Evolutionary conservation across 2,888 invertebrate species (phyloP).

Genomic region (Calliphora vomitoria): DNA sequence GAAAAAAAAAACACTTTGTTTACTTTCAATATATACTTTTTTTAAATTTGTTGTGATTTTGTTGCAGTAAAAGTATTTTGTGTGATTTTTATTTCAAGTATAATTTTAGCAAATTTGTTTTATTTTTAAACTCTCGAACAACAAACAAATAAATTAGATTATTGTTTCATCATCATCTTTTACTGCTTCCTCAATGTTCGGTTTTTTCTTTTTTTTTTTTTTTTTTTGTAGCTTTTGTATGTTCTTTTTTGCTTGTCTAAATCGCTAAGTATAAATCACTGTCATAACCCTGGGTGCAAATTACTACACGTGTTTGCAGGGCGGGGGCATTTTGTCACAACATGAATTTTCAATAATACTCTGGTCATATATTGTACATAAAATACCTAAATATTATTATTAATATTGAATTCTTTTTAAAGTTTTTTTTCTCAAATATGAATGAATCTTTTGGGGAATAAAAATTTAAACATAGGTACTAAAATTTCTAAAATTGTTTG

Average conservation of each 20-base stretch:
- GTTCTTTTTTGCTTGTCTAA: background rate
- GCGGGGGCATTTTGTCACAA: background rate
- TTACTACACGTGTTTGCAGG: slow-evolving; percentile 17
- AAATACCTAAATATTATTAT: background rate
- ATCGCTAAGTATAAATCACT: slow-evolving; percentile 23
- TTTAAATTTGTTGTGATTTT: background rate
- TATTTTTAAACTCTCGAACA: background rate
- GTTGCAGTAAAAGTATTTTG: background rate
- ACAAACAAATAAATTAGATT: slow-evolving; percentile 30
- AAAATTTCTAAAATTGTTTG: background rate
- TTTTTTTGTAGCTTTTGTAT: no score
- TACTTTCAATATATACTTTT: slow-evolving; percentile 1
- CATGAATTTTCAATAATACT: background rate
- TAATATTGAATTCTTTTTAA: background rate
- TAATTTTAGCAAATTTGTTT: slow-evolving; percentile 14
- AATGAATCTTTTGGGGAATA: no score
- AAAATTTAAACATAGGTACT: no score
- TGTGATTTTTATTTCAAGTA: background rate
- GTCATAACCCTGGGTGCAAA: background rate
- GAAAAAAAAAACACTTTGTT: slow-evolving; percentile 8
- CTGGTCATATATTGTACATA: no score
- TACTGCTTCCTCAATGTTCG: background rate
- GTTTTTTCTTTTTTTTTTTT: no score
- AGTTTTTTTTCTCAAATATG: background rate
- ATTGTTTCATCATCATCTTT: background rate